Conservation (phyloP, 2,888 invertebrate species). For the Clitarchus hookeri region DNA sequence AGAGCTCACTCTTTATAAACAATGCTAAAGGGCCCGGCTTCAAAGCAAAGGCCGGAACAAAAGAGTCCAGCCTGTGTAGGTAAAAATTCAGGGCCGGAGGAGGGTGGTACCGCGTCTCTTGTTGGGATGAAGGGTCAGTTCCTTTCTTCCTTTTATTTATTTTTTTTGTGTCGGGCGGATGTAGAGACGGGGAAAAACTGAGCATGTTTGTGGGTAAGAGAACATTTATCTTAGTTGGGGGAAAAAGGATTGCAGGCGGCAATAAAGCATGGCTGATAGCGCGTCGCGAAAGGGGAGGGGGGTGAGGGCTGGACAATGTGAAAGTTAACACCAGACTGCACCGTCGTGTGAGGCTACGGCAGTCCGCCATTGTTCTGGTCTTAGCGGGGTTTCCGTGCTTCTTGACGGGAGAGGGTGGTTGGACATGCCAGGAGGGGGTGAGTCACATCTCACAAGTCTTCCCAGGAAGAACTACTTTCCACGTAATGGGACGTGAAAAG, state of each 20-base stretch:
- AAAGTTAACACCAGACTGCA: not conserved
- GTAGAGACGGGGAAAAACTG: not conserved
- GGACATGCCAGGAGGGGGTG: too few species aligned
- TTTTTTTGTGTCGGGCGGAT: too few species aligned
- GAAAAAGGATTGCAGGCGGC: not conserved
- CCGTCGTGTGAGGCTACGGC: not conserved
- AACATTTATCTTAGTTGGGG: constrained; percentile 7
- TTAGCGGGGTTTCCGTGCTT: not conserved
- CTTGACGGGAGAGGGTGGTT: not conserved
- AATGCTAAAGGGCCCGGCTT: not conserved
- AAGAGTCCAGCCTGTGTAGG: not conserved
- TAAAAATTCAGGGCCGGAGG: not conserved
- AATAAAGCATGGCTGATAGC: not conserved
- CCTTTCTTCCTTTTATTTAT: not conserved
- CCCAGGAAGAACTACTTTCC: not conserved
- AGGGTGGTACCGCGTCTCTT: not conserved
- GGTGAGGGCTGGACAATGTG: not conserved
- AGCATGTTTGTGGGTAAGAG: constrained; percentile 14
- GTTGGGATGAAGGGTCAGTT: constrained; percentile 7
- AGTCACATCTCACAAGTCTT: too few species aligned
- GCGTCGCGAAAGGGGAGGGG: too few species aligned
- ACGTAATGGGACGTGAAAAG: not conserved
- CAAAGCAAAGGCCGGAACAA: not conserved
- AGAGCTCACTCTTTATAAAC: not conserved
- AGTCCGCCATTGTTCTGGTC: not conserved